Evolutionary conservation across 2,113 vertebrate genomes (phyloP).

Genomic region (Nematolebias whitei): DNA sequence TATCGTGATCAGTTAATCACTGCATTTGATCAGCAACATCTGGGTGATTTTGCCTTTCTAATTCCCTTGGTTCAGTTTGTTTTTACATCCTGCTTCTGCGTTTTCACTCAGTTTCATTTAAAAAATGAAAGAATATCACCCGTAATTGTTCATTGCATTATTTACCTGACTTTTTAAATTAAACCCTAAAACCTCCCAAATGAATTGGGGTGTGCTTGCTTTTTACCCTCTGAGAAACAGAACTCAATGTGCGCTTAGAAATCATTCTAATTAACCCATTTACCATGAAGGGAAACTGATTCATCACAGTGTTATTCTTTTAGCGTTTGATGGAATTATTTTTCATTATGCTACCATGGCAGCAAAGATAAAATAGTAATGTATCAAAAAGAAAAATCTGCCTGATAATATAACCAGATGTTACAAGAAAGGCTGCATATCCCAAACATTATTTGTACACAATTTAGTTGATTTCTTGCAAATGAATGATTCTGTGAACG

Average conservation of each 20-base stretch:
- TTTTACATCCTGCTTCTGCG: too few relatives aligned
- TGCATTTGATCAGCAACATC: too few relatives aligned
- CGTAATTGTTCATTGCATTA: not conserved
- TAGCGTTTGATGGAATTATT: slow-evolving; percentile 26
- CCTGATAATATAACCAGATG: slow-evolving; percentile 65
- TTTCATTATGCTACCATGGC: slow-evolving; percentile 8
- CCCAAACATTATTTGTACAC: slow-evolving; percentile 49
- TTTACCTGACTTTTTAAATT: not conserved
- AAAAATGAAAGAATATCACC: too few relatives aligned
- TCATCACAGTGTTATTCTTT: slow-evolving; percentile 25
- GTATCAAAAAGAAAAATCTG: not conserved
- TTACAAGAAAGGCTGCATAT: slow-evolving; percentile 47
- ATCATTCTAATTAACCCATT: slow-evolving; percentile 29
- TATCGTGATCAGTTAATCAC: too few relatives aligned
- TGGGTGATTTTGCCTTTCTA: too few relatives aligned
- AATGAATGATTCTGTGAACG: slow-evolving; percentile 31
- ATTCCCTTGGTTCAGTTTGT: too few relatives aligned
- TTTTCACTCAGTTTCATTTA: too few relatives aligned
- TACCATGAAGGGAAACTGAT: slow-evolving; percentile 17
- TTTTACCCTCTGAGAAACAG: slow-evolving; percentile 7
- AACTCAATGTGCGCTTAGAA: slow-evolving; percentile 19
- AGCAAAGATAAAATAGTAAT: slow-evolving; percentile 26
- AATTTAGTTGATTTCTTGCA: slow-evolving; percentile 62
- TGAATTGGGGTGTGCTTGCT: not conserved
- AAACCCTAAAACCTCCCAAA: too few relatives aligned